Percentiles rank a stretch among this genome's conserved stretches.
These are phyloP conservation scores for Palaemon carinicauda DNA, from an alignment of 1,140 invertebrate species.

Conservation along the genomic window DNA sequence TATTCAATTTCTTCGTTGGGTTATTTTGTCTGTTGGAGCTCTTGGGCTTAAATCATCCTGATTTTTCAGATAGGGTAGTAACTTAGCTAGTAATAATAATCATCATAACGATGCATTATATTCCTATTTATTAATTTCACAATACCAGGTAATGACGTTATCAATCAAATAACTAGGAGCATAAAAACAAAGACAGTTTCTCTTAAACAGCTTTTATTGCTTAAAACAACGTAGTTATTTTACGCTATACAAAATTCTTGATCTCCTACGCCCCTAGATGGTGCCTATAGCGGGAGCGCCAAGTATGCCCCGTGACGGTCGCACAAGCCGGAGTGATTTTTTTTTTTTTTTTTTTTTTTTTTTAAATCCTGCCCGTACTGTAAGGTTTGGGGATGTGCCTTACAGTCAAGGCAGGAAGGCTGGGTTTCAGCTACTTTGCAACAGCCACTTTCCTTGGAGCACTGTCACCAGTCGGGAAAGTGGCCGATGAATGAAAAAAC, in stretches of 20 bases:
- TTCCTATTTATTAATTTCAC: too few relatives aligned
- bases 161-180: too few relatives aligned
- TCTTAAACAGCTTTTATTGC: constrained; percentile 58
- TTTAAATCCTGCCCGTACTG: background rate
- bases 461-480: background rate
- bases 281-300: constrained; percentile 38
- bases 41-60: too few relatives aligned
- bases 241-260: constrained; percentile 55
- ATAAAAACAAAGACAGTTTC: background rate
- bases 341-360: too few relatives aligned
- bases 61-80: too few relatives aligned
- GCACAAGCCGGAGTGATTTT: constrained; percentile 14
- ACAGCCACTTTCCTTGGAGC: background rate
- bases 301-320: constrained; percentile 51
- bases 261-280: constrained; percentile 48
- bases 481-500: background rate
- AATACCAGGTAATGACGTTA: too few relatives aligned
- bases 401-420: constrained; percentile 7
- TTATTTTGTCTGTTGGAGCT: too few relatives aligned
- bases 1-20: too few relatives aligned
- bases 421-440: background rate
- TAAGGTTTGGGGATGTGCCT: constrained; percentile 43
- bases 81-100: too few relatives aligned
- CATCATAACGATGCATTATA: too few relatives aligned
- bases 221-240: constrained; percentile 55